phyloP scores from a whole-genome alignment of 1,140 invertebrate genomes.

The Eumaeus atala region DNA sequence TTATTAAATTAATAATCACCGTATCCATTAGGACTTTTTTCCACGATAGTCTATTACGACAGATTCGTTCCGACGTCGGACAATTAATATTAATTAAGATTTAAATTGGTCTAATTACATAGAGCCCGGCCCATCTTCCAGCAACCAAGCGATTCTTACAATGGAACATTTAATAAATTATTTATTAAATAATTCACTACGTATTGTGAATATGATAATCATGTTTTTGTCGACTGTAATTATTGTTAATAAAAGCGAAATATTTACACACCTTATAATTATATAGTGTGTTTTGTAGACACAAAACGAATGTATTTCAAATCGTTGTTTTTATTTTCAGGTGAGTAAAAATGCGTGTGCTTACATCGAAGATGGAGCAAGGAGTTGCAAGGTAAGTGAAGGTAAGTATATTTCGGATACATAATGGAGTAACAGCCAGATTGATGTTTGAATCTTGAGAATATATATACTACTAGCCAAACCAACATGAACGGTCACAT shows the following conservation, averaged over 20 bases:
- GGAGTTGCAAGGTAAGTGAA: neutral
- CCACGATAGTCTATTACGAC: constrained; percentile 53
- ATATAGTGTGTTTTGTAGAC: no score
- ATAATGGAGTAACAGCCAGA: no score
- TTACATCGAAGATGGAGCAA: neutral
- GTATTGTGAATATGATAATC: constrained; percentile 12
- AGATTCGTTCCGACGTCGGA: constrained; percentile 65
- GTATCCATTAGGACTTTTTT: constrained; percentile 52
- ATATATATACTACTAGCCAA: no score
- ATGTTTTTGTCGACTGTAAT: neutral
- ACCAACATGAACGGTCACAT: no score
- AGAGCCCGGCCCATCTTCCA: constrained; percentile 59
- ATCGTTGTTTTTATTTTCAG: neutral
- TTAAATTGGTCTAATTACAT: constrained; percentile 73
- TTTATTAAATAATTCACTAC: constrained; percentile 12
- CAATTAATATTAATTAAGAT: constrained; percentile 73
- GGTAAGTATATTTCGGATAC: no score
- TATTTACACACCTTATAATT: no score
- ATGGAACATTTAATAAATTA: constrained; percentile 22
- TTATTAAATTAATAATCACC: constrained; percentile 48
- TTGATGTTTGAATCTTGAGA: no score
- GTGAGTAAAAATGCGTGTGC: neutral
- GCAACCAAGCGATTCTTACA: constrained; percentile 39
- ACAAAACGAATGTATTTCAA: no score
- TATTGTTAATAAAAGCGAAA: no score